Base-by-base conservation (phyloP, 2,888 invertebrate genomes). In the Gandaritis pyraliata region DNA sequence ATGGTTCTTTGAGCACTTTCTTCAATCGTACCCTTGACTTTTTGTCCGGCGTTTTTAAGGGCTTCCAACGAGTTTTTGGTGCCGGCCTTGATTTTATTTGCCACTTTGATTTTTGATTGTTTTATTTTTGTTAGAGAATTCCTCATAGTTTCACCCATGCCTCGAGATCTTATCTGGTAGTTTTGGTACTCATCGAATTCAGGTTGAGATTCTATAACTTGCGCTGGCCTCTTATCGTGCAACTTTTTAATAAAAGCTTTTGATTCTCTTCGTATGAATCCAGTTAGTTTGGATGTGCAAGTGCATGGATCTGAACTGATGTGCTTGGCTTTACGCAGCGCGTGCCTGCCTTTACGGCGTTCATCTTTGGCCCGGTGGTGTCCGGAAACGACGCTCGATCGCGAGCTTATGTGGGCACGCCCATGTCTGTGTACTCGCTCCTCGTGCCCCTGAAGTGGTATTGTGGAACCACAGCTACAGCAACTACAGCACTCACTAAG, bases 261-360 rank as follows among this genome's bases (percentile, higher is more conserved):
- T 12, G 59, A 60, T 29, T 54, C 54, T 4, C 11, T 30, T 36
- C 43, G 38, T 43, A 50, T 36, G n/a, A 54, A 33, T 49, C 65
- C 72, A 46, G 73, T 71, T 29, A 78, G 62, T 69, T 78, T 72
- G 53, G 70, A 69, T 2, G 78, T 71, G 64, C 84, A 83, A 2
- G 82, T 81, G 65, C 87, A 85, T 12, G 86, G 84, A 49, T 85
- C 86, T 4, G 87, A 87, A 52, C 69, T 75, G 36, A 82, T 80
- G 55, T 75, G 71, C 68, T 85, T 85, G 1, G 80, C 67, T 59
- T 56, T 48, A 23, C 30, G 59, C 11, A 15, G 12, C 13, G 45
- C 64, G 13, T 66, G 66, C 56, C 58, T 76, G 45, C 66, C 71
- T 33, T 48, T 61, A 30, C 67, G 61, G 15, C 59, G 65, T 53